phyloP scores from a whole-genome alignment of 2,888 invertebrate genomes.

The Rhopalosiphum nymphaeae region DNA sequence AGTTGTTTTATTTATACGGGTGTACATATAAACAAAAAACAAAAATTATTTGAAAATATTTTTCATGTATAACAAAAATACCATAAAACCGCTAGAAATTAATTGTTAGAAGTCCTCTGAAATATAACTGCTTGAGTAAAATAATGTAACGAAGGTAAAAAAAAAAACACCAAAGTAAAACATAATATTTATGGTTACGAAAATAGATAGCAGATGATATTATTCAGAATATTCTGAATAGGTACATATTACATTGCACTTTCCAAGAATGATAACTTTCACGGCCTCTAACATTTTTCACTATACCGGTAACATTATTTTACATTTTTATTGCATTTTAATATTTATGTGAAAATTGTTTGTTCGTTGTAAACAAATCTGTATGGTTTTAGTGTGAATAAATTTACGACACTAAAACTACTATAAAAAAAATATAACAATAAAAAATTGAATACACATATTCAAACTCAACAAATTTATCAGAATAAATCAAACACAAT shows the following conservation, averaged over 20 bases:
- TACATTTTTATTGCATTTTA: conserved; percentile 55
- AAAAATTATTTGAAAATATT: neutral
- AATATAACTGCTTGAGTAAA: neutral
- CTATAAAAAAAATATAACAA: neutral
- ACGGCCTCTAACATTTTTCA: neutral
- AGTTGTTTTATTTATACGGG: neutral
- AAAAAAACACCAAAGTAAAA: neutral
- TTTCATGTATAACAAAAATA: neutral
- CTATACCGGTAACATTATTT: neutral
- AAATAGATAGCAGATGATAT: neutral
- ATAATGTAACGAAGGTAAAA: neutral
- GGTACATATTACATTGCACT: neutral
- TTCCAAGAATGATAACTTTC: neutral
- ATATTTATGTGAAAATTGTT: conserved; percentile 24
- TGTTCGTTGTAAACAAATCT: conserved; percentile 20
- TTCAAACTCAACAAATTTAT: neutral
- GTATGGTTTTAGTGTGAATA: neutral
- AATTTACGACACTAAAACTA: neutral
- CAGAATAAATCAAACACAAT: neutral
- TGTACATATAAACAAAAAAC: neutral
- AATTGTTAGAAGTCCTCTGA: neutral
- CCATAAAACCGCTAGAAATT: neutral
- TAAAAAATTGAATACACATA: neutral
- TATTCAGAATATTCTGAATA: conserved; percentile 4
- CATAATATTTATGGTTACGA: neutral